Evolutionary conservation across 2,113 vertebrate species (phyloP).

Genomic region (Cichladusa arquata): DNA sequence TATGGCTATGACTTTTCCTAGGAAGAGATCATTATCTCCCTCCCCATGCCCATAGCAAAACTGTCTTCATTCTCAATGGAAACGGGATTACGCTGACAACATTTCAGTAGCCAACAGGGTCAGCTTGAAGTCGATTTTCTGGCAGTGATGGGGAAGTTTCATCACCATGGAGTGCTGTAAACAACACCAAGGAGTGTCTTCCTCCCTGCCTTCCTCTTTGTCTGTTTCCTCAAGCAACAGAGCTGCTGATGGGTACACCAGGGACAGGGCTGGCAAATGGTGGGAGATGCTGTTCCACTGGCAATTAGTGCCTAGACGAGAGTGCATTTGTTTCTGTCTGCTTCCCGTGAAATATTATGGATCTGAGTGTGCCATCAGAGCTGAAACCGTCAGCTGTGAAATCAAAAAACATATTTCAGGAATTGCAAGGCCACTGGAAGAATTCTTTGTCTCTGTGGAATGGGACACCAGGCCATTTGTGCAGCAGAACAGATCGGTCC

Average conservation of each 20-base stretch:
- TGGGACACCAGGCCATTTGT: not conserved
- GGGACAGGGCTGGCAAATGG: conserved; percentile 65
- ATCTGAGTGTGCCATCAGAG: conserved; percentile 24
- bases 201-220: conserved; percentile 63
- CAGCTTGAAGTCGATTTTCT: conserved; percentile 37
- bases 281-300: conserved; percentile 70
- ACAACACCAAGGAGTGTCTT: conserved; percentile 35
- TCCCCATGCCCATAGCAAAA: not conserved
- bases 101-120: not conserved
- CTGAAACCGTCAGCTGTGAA: conserved; percentile 30
- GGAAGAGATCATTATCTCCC: not conserved
- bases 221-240: conserved; percentile 62
- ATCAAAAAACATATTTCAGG: conserved; percentile 13
- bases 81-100: not conserved
- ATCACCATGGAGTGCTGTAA: conserved; percentile 50
- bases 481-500: not conserved
- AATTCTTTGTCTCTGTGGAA: not conserved
- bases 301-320: conserved; percentile 55
- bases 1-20: not conserved
- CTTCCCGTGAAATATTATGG: conserved; percentile 70
- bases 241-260: conserved; percentile 48
- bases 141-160: conserved; percentile 62
- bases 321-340: conserved; percentile 68
- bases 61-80: not conserved
- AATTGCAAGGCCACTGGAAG: conserved; percentile 1